Evolutionary conservation across 2,113 vertebrate genomes (phyloP).

Genomic region (Trichomycterus rosablanca): DNA sequence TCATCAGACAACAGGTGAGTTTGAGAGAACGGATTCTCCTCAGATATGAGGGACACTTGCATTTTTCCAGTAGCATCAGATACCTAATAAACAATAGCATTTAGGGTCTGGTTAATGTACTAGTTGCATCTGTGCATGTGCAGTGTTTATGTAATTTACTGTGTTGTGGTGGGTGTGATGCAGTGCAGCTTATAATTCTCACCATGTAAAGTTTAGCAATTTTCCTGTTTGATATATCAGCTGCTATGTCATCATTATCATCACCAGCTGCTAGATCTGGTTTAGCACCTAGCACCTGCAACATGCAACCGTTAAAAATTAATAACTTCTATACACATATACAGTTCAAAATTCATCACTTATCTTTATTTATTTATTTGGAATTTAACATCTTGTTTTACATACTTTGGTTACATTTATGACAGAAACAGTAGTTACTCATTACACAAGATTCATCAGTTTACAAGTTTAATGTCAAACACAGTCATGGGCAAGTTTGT

Average conservation of each 20-base stretch:
- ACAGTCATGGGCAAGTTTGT: too few relatives aligned
- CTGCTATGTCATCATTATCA: constrained; percentile 69
- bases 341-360: too few relatives aligned
- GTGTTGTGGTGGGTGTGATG: background rate
- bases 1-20: constrained; percentile 78
- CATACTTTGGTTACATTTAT: too few relatives aligned
- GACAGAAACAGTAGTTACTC: too few relatives aligned
- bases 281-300: constrained; percentile 79
- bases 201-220: constrained; percentile 87
- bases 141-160: background rate
- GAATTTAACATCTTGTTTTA: too few relatives aligned
- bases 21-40: constrained; percentile 83
- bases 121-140: background rate
- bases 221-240: constrained; percentile 82
- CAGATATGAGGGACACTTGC: constrained; percentile 71
- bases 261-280: constrained; percentile 64
- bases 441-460: too few relatives aligned
- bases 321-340: too few relatives aligned
- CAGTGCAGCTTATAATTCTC: constrained; percentile 36
- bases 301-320: background rate
- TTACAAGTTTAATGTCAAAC: too few relatives aligned
- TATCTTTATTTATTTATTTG: too few relatives aligned
- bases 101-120: constrained; percentile 66
- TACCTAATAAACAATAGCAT: constrained; percentile 66
- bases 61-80: constrained; percentile 85